These are phyloP conservation scores for Mesoligia furuncula DNA, from an alignment of 2,888 invertebrate species.

Conservation along the genomic window DNA sequence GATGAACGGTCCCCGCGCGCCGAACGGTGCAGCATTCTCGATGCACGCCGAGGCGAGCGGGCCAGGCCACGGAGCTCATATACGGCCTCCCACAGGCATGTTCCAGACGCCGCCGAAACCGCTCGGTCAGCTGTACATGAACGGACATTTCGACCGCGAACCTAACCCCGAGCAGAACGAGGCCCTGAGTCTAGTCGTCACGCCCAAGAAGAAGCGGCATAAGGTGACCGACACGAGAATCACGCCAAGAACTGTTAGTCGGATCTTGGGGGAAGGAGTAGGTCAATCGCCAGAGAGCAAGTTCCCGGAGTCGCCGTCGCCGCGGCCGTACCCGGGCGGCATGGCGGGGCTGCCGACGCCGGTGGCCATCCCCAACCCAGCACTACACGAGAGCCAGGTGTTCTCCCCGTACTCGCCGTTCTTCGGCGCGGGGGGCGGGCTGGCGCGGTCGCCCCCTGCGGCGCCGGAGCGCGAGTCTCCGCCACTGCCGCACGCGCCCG, in stretches of 20 bases:
- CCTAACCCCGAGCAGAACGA: conserved; percentile 97
- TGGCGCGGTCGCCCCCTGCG: conserved; percentile 91
- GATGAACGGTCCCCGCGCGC: conserved; percentile 91
- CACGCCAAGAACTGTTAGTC: conserved; percentile 96
- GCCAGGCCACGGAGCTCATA: conserved; percentile 85
- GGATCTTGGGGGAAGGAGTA: conserved; percentile 95
- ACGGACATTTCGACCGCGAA: conserved; percentile 92
- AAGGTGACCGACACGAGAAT: conserved; percentile 99
- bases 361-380: conserved; percentile 99
- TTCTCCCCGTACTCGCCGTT: conserved; percentile 98
- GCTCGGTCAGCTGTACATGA: conserved; percentile 92
- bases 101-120: conserved; percentile 96
- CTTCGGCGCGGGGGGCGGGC: conserved; percentile 92
- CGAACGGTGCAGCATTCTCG: conserved; percentile 92
- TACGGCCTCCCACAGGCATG: conserved; percentile 93
- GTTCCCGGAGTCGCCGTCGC: conserved; percentile 93
- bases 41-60: conserved; percentile 92
- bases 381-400: conserved; percentile 98
- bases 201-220: conserved; percentile 98
- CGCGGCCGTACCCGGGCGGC: conserved; percentile 95
- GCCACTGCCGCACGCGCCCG: conserved; percentile 95
- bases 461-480: conserved; percentile 95
- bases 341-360: conserved; percentile 96
- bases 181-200: conserved; percentile 98
- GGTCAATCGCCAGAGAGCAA: conserved; percentile 92